These are phyloP conservation scores for Pelodytes ibericus DNA, from an alignment of 2,797 vertebrate species.

Conservation along the genomic window DNA sequence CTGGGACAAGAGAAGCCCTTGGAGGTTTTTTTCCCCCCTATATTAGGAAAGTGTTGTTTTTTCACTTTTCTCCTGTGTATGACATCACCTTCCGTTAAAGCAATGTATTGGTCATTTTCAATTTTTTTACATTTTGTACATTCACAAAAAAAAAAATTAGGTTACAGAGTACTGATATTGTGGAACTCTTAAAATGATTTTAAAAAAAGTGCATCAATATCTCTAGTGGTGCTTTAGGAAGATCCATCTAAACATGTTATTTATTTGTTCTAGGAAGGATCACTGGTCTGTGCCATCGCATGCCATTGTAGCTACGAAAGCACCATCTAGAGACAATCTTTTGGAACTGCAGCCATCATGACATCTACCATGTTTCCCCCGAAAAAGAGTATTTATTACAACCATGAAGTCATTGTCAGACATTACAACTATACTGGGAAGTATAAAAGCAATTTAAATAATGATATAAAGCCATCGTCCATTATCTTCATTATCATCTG, in stretches of 20 bases:
- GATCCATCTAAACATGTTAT: not conserved
- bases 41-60: no score
- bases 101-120: no score
- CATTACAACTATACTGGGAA: slow-evolving; percentile 98
- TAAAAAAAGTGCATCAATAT: no score
- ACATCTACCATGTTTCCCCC: not conserved
- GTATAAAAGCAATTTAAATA: slow-evolving; percentile 73
- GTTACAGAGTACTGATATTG: no score
- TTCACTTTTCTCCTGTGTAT: no score
- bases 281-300: not conserved
- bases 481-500: slow-evolving; percentile 95
- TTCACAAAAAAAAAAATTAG: no score
- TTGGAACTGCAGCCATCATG: slow-evolving; percentile 64
- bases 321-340: slow-evolving; percentile 29
- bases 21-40: no score
- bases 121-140: no score
- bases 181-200: no score
- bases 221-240: not conserved
- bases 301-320: slow-evolving; percentile 14
- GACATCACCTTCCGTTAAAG: no score
- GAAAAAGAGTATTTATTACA: slow-evolving; percentile 74
- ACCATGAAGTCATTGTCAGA: slow-evolving; percentile 83
- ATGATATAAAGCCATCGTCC: slow-evolving; percentile 85
- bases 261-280: slow-evolving; percentile 30
- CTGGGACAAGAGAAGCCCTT: no score